Conservation (phyloP, 2,888 invertebrate genomes). For the Nebria brevicollis region DNA sequence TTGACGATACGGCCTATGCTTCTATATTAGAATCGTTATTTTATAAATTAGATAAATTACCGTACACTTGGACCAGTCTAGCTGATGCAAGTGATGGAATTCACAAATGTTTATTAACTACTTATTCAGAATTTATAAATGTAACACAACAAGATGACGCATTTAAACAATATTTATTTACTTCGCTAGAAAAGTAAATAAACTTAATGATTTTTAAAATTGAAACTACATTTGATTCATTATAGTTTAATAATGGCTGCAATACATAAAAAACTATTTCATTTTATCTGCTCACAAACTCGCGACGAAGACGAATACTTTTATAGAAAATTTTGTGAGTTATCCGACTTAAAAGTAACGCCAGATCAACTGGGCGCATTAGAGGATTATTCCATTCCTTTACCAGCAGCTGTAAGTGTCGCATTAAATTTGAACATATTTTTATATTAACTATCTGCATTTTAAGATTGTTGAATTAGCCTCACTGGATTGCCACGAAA, state of each 20-base stretch:
- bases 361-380: conserved; percentile 61
- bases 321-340: conserved; percentile 57
- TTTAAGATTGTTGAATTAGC: conserved; percentile 63
- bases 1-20: conserved; percentile 24
- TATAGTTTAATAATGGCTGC: conserved; percentile 53
- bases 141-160: conserved; percentile 13
- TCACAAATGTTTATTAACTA: conserved; percentile 20
- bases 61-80: conserved; percentile 13
- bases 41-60: conserved; percentile 20
- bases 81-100: conserved; percentile 22
- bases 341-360: conserved; percentile 58
- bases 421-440: no score
- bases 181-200: conserved; percentile 37
- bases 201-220: background rate
- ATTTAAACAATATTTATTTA: conserved; percentile 24
- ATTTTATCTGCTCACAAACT: conserved; percentile 55
- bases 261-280: conserved; percentile 59
- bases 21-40: conserved; percentile 26
- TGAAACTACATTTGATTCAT: conserved; percentile 8
- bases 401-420: conserved; percentile 61
- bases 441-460: conserved; percentile 16
- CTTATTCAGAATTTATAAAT: conserved; percentile 23
- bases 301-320: conserved; percentile 57
- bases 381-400: conserved; percentile 59
- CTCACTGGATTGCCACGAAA: conserved; percentile 59